These are phyloP conservation scores for Turritopsis rubra DNA, from an alignment of 30 jellyfish, hydroid and myxozoan genomes.

Conservation along the genomic window DNA sequence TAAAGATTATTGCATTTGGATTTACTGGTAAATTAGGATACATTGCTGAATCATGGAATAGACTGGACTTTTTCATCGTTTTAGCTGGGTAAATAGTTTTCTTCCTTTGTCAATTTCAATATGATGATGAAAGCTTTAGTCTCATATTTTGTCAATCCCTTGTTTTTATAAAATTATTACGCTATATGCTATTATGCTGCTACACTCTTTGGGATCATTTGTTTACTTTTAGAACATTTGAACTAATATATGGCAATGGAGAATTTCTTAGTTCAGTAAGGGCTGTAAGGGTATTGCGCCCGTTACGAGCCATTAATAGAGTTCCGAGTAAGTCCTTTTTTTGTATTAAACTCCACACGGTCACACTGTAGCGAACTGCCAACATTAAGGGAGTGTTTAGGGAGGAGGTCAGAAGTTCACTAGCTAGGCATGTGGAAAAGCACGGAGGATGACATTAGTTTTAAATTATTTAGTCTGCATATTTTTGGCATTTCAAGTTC, in stretches of 20 bases:
- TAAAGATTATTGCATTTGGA: constrained; percentile 85
- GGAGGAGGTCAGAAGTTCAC: no score
- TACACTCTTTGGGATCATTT: no score
- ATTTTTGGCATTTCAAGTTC: no score
- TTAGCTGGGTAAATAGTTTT: constrained; percentile 75
- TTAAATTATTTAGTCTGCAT: no score
- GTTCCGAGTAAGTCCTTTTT: constrained; percentile 88
- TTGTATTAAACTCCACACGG: background rate
- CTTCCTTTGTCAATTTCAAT: background rate
- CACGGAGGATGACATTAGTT: no score
- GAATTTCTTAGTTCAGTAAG: constrained; percentile 95
- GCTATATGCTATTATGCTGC: no score
- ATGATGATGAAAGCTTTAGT: background rate
- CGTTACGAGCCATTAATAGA: constrained; percentile 91
- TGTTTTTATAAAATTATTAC: no score
- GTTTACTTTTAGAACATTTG: constrained; percentile 63
- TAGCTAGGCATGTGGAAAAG: no score
- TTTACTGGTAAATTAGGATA: constrained; percentile 79
- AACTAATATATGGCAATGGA: constrained; percentile 89
- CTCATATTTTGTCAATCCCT: background rate
- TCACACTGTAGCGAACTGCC: background rate
- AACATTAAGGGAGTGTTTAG: no score
- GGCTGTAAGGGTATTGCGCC: constrained; percentile 92
- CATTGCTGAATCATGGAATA: constrained; percentile 74
- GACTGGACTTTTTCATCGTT: constrained; percentile 87